Evolutionary conservation across 64 coral and sea anemone species (phyloP), one percentile per base, ranked within the genome.

Genomic region (Pocillopora verrucosa): DNA sequence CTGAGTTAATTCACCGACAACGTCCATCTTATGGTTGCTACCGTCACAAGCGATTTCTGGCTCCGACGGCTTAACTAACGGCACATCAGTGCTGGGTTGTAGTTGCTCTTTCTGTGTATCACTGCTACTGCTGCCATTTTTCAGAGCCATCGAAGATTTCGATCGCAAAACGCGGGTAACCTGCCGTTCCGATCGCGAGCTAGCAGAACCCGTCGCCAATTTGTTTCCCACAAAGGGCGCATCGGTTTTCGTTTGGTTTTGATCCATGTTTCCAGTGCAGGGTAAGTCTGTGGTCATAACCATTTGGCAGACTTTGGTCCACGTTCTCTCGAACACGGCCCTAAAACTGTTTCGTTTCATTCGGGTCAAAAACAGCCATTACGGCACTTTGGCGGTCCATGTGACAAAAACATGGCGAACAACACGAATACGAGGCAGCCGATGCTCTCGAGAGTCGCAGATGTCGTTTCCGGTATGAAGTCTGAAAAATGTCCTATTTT

Each of bases 241-340:
- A 58, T 90, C 92, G 1, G 95, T 83, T 88, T 93, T 93, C 26
- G 80, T 34, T 97, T 75, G 83, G 41, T 90, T 93, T 64, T 83
- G 91, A 51, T 93, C 92, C 91, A 94, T 82, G 70, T 74, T 87
- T 69, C 79, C 86, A 35, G 80, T 81, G 38, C 83, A 85, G 16
- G 89, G 72, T 61, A 84, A 82, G 82, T 93, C 95, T 75, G 91
- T 91, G 60, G 91, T 80, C 95, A 96, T 91, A 60, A 96, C 77
- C 91, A 93, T 96, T 37, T 96, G 95, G 92, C 75, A 83, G 76
- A 96, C 80, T 79, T 92, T 90, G 60, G 58, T 88, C 69, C 91
- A 93, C 74, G 95, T 96, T 83, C 95, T 86, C 74, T 84, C 80
- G 95, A 96, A 93, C 95, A 93, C 95, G 85, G 90, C 85, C 30